phyloP scores from a whole-genome alignment of 2,797 vertebrate genomes.

The Centropyge bicolor region DNA sequence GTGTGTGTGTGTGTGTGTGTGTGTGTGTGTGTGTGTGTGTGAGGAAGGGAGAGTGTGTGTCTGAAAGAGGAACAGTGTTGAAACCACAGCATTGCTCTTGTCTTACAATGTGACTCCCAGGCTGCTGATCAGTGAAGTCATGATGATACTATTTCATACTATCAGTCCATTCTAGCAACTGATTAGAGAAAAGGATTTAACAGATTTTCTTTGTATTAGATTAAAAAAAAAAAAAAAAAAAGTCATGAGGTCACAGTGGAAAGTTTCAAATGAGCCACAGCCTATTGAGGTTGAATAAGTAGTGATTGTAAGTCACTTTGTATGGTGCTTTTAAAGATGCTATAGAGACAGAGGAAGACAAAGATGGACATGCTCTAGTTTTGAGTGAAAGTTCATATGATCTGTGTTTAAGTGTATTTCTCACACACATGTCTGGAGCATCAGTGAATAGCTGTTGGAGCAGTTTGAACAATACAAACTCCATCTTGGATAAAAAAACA shows the following conservation, averaged over 20 bases:
- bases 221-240: no score
- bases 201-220: no score
- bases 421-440: slow-evolving; percentile 37
- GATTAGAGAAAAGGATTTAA: neutral
- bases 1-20: slow-evolving; percentile 21
- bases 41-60: neutral
- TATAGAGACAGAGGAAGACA: neutral
- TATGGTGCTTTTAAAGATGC: neutral
- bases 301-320: neutral
- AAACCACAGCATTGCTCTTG: neutral
- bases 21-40: slow-evolving; percentile 1
- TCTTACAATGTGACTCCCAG: neutral
- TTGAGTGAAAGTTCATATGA: slow-evolving; percentile 15
- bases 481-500: neutral
- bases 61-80: neutral
- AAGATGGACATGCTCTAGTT: no score
- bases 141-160: neutral
- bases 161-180: neutral
- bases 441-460: neutral
- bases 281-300: neutral
- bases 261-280: neutral
- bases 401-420: neutral
- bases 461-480: neutral
- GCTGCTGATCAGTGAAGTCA: neutral
- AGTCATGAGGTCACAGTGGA: neutral